phyloP scores from a whole-genome alignment of 2,797 vertebrate species.

The Ciconia nigra region DNA sequence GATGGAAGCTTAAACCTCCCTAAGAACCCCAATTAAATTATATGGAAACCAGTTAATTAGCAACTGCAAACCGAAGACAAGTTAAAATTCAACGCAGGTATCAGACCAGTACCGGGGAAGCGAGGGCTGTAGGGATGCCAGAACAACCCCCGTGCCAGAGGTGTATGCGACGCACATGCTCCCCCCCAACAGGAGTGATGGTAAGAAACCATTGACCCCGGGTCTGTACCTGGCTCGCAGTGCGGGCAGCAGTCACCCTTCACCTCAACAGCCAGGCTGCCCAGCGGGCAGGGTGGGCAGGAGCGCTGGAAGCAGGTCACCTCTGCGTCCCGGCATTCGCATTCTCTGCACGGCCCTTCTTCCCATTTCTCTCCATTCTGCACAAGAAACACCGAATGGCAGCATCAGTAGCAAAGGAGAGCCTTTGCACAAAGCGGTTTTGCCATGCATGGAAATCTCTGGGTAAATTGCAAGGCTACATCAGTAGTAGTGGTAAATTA shows the following conservation, averaged over 20 bases:
- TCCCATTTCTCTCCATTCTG: constrained; percentile 79
- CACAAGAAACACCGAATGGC: background rate
- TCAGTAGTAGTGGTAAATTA: background rate
- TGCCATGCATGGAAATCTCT: fast-evolving
- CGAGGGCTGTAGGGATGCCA: fast-evolving
- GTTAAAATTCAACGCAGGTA: fast-evolving
- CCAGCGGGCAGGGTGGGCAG: constrained; percentile 82
- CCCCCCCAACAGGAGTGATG: fast-evolving
- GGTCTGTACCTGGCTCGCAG: constrained; percentile 81
- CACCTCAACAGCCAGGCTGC: constrained; percentile 67
- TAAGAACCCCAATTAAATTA: background rate
- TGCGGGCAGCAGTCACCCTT: constrained; percentile 82
- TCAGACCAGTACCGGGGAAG: fast-evolving
- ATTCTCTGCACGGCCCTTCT: constrained; percentile 80
- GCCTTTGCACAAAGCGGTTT: fast-evolving
- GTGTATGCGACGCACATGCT: fast-evolving
- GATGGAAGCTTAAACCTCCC: background rate
- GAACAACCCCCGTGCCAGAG: fast-evolving
- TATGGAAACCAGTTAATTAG: background rate
- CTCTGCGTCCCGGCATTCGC: constrained; percentile 78
- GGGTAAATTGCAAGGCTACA: background rate
- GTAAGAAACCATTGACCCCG: fast-evolving
- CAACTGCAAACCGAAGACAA: fast-evolving
- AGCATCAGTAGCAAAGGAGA: background rate
- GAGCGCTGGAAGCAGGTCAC: constrained; percentile 86